Percentiles rank a stretch among this genome's conserved stretches.
Evolutionary conservation across 2,797 vertebrate species (phyloP).

Genomic region (Sibirionetta formosa): DNA sequence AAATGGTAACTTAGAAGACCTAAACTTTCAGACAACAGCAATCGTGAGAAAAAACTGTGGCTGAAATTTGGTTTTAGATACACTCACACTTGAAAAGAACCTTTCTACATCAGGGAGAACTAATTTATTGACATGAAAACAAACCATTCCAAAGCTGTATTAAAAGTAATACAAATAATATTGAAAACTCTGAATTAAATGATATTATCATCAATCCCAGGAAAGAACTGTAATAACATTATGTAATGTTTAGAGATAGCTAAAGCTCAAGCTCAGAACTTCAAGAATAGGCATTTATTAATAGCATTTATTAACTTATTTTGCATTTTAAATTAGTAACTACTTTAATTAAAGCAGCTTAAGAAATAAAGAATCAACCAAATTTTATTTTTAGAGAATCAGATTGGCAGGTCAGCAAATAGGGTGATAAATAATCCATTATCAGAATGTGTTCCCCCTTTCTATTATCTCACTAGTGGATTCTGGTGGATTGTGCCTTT

Average conservation of each 20-base stretch:
- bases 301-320: background rate
- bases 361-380: background rate
- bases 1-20: background rate
- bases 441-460: background rate
- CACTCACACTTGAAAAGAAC: background rate
- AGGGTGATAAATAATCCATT: background rate
- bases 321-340: background rate
- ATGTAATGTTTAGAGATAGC: background rate
- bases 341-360: background rate
- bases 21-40: slow-evolving; percentile 15
- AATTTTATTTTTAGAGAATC: background rate
- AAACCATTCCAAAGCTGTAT: background rate
- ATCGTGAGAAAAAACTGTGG: background rate
- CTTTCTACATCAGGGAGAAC: background rate
- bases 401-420: background rate
- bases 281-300: background rate
- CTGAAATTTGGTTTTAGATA: background rate
- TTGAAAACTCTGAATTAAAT: background rate
- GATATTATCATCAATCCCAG: background rate
- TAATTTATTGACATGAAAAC: background rate
- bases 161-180: background rate
- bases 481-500: background rate
- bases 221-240: background rate
- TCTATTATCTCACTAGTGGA: background rate
- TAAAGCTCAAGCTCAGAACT: background rate